Conservation (phyloP, 2,797 vertebrate genomes). For the Zalophus californianus region DNA sequence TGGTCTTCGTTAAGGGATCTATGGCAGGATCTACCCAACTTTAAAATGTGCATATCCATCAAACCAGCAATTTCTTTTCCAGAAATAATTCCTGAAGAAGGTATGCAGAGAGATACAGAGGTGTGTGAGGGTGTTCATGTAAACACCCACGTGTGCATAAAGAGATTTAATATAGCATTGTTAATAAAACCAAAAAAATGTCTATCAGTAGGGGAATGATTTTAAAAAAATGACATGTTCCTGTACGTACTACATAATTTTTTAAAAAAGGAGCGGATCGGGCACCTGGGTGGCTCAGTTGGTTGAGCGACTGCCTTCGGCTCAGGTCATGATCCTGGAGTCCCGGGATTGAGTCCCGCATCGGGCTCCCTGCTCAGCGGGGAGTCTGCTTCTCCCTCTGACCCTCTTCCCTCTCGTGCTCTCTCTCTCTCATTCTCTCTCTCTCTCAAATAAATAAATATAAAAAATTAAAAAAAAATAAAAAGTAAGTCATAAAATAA, state of each 20-base stretch:
- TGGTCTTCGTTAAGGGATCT: neutral
- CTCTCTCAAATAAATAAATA: too few species aligned
- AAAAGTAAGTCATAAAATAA: conserved; percentile 18
- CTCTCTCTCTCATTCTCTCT: too few species aligned
- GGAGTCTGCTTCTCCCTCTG: too few species aligned
- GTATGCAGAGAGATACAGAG: neutral
- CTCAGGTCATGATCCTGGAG: too few species aligned
- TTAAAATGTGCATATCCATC: neutral
- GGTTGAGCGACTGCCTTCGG: too few species aligned
- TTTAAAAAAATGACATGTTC: neutral
- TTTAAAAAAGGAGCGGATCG: neutral
- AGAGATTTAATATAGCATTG: neutral
- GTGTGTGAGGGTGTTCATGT: neutral
- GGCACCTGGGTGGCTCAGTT: too few species aligned
- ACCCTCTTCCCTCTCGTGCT: too few species aligned
- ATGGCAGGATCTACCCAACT: neutral
- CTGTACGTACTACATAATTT: neutral
- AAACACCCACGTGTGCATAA: neutral
- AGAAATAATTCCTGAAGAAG: conserved; percentile 31
- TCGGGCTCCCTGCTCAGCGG: too few species aligned
- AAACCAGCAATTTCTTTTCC: neutral
- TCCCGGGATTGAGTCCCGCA: too few species aligned
- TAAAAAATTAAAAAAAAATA: too few species aligned
- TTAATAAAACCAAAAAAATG: neutral
- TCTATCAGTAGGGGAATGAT: neutral